A percentile compares a stretch with the other conserved stretches of the same genome.
Evolutionary conservation across 2,113 vertebrate genomes (phyloP).

Genomic region (Chamaea fasciata): DNA sequence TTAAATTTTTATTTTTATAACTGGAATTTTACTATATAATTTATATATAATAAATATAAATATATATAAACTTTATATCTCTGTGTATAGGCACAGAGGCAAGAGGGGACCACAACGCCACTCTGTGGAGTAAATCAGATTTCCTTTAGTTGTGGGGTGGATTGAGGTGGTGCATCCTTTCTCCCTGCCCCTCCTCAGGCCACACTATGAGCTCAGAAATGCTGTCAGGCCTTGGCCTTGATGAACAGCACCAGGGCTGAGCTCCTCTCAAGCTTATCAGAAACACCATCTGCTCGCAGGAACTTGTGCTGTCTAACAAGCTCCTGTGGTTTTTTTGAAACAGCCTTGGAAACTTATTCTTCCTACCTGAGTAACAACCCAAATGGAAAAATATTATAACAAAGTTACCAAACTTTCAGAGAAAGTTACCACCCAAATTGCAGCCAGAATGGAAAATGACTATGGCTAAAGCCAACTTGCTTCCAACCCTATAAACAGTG

Average conservation of each 20-base stretch:
- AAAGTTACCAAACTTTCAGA: neutral
- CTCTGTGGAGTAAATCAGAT: neutral
- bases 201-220: neutral
- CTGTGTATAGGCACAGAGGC: neutral
- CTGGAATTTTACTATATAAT: neutral
- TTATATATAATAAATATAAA: neutral
- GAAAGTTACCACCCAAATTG: neutral
- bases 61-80: neutral
- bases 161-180: neutral
- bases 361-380: neutral
- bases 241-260: neutral
- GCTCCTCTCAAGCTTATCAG: neutral
- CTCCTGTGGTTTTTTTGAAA: neutral
- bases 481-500: neutral
- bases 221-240: neutral
- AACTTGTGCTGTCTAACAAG: neutral
- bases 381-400: neutral
- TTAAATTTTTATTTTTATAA: neutral
- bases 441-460: neutral
- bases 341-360: neutral
- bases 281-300: neutral
- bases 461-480: neutral
- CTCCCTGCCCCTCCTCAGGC: neutral
- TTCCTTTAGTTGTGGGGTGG: neutral
- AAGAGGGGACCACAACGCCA: fast-evolving